phyloP scores from a whole-genome alignment of 2,888 invertebrate species.

The Cataglyphis altisquamis region DNA sequence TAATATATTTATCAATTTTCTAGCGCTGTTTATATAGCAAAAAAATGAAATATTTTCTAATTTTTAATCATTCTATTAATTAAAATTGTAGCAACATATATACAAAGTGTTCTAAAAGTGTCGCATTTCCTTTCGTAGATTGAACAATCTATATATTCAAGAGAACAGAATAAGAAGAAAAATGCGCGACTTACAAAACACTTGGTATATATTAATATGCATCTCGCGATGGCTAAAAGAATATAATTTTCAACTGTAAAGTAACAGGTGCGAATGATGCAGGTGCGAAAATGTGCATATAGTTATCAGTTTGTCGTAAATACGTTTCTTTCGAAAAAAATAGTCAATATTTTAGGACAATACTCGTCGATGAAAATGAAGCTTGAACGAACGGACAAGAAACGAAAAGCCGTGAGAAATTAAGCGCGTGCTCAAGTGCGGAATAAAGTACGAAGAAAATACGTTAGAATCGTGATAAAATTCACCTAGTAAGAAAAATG shows the following conservation, averaged over 20 bases:
- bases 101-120: slow-evolving; percentile 20
- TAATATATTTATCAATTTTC: not conserved
- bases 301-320: not conserved
- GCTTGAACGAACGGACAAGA: slow-evolving; percentile 26
- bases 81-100: slow-evolving; percentile 34
- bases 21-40: slow-evolving; percentile 40
- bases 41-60: slow-evolving; percentile 17
- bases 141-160: not conserved
- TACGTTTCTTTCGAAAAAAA: not conserved
- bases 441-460: not conserved
- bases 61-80: slow-evolving; percentile 24
- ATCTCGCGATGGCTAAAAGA: slow-evolving; percentile 29
- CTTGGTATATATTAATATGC: slow-evolving; percentile 1
- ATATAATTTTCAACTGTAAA: slow-evolving; percentile 22
- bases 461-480: not conserved
- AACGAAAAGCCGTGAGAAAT: slow-evolving; percentile 58
- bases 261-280: not conserved
- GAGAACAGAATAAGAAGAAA: not conserved
- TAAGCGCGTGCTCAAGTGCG: slow-evolving; percentile 61
- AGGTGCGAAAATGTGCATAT: slow-evolving; percentile 46
- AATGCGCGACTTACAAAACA: slow-evolving; percentile 2
- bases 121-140: not conserved
- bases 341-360: not conserved
- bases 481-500: slow-evolving; percentile 28
- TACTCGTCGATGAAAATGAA: slow-evolving; percentile 38